Base-by-base conservation (phyloP, 2,888 invertebrate species). In the Sepiola atlantica region DNA sequence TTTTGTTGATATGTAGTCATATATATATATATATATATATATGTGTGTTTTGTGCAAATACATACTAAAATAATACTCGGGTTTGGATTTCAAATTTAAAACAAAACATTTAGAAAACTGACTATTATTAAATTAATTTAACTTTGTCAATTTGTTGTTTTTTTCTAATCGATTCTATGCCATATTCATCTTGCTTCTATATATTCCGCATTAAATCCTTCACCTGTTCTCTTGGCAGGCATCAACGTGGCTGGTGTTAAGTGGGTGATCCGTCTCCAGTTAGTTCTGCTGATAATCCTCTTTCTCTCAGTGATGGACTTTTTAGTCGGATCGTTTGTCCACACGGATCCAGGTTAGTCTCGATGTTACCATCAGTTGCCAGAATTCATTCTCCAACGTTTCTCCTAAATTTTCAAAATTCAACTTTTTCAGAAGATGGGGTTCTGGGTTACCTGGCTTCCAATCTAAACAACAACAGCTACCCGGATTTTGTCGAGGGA, bases 231-330 rank as follows among this genome's bases (percentile, higher is more conserved):
- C 92, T 93, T 96, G 96, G 77, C 96, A 98, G 98, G 98, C 95
- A 99, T 99, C 96, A 99, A 99, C 97, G 98, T 99, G 91, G 99
- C 99, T 55, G 99, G 99, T 91, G 99, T 99, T 0, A 99, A 99
- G 97, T 99, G 99, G 99, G 99, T 99, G 55, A 98, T 99, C 94
- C 99, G 99, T 97, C 97, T 99, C 94, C 99, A 99, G 97, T 99
- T 99, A 97, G 97, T 98, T 61, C 98, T 99, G 92, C 98, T 99
- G 54, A 98, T 99, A 95, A 98, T 99, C 94, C 98, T 99, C 94
- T 98, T 99, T 94, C 97, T 99, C 95, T 99, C 99, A 94, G 99
- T 99, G 24, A 97, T 99, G 95, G 99, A 99, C 97, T 99, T 99
- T 97, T 98, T 98, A 97, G 98, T 99, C 94, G 99, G 99, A 95